Base-by-base conservation (phyloP, 2,888 invertebrate genomes). In the Chesias legatella region DNA sequence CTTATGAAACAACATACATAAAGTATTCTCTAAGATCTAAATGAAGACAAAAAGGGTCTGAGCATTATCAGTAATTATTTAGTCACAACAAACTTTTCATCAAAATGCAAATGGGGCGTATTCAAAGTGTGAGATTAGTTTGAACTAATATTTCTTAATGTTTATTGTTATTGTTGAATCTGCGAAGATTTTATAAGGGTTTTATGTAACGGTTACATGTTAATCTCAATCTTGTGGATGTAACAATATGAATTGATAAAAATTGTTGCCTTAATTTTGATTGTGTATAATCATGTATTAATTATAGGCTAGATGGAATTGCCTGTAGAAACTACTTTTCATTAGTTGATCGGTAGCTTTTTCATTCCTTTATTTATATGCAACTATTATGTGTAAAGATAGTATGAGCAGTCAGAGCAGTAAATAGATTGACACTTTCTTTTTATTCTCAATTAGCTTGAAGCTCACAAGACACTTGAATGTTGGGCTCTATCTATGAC, bases 211-310 rank as follows among this genome's bases (percentile, higher is more conserved):
- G 29, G 41, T 37, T 44, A 44, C 44, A 38, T 32, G 35, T 22
- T 37, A 30, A 36, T 27, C 43, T 41, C 17, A 34, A 46, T 55
- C 44, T 63, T 70, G 64, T 64, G 63, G 60, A 56, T 67, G 53
- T 68, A 66, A 66, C 64, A 66, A 63, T 60, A 63, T 37, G 22
- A 34, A 44, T 39, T 43, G 31, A 45, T 43, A 40, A 33, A n/a
- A 30, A 36, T 33, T 71, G 74, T 77, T 81, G 79, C 80, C 79
- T 82, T 82, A 75, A 62, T 70, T 67, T 49, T 34, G 28, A 39
- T 35, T 33, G 34, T 35, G 8, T 34, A 28, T 39, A 28, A 31
- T 56, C 34, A 31, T 49, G 48, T 61, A 48, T 43, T 38, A 54
- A 39, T 48, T 61, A n/a, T n/a, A 59, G 67, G 63, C 62, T 73